Evolutionary conservation across 2,113 vertebrate genomes (phyloP).

Genomic region (Gila orcuttii): DNA sequence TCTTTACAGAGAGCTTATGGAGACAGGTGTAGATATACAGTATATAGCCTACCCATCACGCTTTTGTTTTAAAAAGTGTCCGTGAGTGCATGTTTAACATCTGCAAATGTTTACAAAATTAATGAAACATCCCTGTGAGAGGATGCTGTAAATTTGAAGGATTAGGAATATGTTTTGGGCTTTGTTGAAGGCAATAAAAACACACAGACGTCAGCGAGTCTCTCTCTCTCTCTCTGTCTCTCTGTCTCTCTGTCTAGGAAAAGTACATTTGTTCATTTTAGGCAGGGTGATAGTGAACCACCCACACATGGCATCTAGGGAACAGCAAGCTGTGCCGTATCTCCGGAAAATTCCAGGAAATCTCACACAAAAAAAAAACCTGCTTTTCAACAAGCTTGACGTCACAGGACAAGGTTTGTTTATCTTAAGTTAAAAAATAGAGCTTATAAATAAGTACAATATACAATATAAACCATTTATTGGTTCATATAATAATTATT

Average conservation of each 20-base stretch:
- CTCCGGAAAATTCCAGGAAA: conserved; percentile 36
- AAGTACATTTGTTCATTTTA: conserved; percentile 21
- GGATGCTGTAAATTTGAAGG: conserved; percentile 7
- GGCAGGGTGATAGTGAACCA: neutral
- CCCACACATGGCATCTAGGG: neutral
- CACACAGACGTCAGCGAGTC: neutral
- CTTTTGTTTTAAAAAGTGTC: neutral
- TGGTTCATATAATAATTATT: too few relatives aligned
- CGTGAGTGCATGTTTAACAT: neutral
- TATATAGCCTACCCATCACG: neutral
- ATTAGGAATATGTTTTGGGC: neutral
- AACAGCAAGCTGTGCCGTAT: conserved; percentile 11
- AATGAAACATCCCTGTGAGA: neutral
- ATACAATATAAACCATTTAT: neutral
- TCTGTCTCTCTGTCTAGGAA: conserved; percentile 21
- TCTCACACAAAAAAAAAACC: neutral
- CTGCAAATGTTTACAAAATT: neutral
- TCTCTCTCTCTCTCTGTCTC: conserved; percentile 9
- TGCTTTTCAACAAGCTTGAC: conserved; percentile 8
- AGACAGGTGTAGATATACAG: neutral
- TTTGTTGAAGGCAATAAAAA: neutral
- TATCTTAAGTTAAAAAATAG: neutral
- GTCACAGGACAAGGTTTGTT: conserved; percentile 2
- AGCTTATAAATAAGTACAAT: neutral
- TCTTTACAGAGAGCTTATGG: neutral